Base-by-base conservation (phyloP, 2,797 vertebrate species). In the Chelmon rostratus region DNA sequence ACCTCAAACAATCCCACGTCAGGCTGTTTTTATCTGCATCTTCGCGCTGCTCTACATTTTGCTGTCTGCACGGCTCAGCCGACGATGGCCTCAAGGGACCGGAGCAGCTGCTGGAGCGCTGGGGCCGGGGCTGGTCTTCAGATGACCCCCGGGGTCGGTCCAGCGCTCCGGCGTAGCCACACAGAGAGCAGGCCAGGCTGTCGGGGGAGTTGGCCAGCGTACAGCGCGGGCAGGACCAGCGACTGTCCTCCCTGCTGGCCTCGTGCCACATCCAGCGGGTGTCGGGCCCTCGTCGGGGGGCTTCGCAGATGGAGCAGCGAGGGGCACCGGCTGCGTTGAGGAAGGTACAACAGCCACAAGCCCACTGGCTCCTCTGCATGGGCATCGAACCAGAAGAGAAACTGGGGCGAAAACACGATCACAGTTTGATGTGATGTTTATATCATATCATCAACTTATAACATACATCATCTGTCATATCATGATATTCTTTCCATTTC, bases 231-330 rank as follows among this genome's bases (percentile, higher is more conserved):
- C 97, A 97, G 42, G 96, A 86, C 97, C 97, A 97, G 7, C 94
- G 91, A 58, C 42, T 1, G 2, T 94, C 96, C 73, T 95, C 95
- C 44, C 93, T 91, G 1, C 95, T 92, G 0, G 93, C 94, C 62
- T 58, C 93, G 64, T 58, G 95, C 85, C 85, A 86, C 90, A 95
- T 94, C 90, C 95, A 96, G 50, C 95, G 95, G 54, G 96, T 82
- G 86, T 96, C 96, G 0, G 96, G 93, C 28, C 91, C 93, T 68
- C 93, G 95, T 35, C 97, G 95, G 0, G 96, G 97, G 0, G 96
- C 96, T 85, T 97, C 96, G 0, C 97, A 97, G 79, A 97, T 96
- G 90, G 96, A 96, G 90, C 97, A 97, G 83, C 96, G 96, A 21
- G 96, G 95, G 84, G 96, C 96, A 8, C 95, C 94, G 0, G 95